Percentiles rank a stretch among this genome's conserved stretches.
These are phyloP conservation scores for Eupeodes latifasciatus DNA, from an alignment of 2,888 invertebrate species.

Conservation along the genomic window DNA sequence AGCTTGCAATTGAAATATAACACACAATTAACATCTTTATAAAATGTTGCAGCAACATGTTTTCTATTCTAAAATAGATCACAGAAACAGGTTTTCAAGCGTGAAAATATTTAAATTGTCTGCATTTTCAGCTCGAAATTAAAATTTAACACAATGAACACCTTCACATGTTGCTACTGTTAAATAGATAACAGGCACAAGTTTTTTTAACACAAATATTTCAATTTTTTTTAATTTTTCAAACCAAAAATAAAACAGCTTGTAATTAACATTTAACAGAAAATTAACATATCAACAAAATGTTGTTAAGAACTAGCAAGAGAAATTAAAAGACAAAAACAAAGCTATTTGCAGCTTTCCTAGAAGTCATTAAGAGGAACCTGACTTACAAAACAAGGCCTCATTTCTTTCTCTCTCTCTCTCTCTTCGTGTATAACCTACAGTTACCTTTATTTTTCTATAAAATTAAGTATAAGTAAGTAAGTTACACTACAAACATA, in stretches of 20 bases:
- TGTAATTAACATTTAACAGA: background rate
- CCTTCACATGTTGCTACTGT: too few species aligned
- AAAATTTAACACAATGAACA: too few species aligned
- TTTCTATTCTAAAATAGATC: too few species aligned
- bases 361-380: conserved; percentile 39
- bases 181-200: too few species aligned
- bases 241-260: background rate
- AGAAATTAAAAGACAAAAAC: background rate
- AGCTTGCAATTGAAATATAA: too few species aligned
- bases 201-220: too few species aligned
- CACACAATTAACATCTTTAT: too few species aligned
- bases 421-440: conserved; percentile 8
- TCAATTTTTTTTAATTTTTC: too few species aligned
- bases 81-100: too few species aligned
- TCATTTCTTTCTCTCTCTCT: background rate
- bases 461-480: background rate
- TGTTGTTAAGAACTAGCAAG: background rate
- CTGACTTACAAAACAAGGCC: conserved; percentile 11
- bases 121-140: too few species aligned
- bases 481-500: background rate
- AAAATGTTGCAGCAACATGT: too few species aligned
- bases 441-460: conserved; percentile 4
- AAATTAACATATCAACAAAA: background rate
- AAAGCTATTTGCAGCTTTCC: conserved; percentile 22
- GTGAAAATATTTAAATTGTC: too few species aligned